Evolutionary conservation across 2,888 invertebrate genomes (phyloP).

Genomic region (Atherix ibis): DNA sequence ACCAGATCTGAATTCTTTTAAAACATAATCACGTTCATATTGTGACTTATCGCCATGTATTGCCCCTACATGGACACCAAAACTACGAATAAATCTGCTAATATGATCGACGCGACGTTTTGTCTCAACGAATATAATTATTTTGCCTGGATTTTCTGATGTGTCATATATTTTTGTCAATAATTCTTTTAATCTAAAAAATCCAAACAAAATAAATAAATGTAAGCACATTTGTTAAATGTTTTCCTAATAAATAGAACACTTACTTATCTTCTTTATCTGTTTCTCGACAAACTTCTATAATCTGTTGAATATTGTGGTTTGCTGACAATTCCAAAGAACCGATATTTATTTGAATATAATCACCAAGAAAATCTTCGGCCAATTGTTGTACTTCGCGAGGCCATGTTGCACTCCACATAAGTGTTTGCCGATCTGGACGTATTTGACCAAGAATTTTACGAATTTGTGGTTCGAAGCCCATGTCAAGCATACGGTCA

Average conservation of each 20-base stretch:
- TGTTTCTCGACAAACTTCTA: conserved; percentile 60
- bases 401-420: conserved; percentile 99
- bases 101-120: conserved; percentile 86
- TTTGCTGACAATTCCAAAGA: conserved; percentile 69
- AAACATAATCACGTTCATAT: conserved; percentile 80
- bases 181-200: conserved; percentile 22
- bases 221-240: conserved; percentile 1
- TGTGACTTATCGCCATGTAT: conserved; percentile 96
- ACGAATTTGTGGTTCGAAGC: conserved; percentile 90
- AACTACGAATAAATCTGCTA: conserved; percentile 61
- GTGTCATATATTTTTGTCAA: conserved; percentile 49
- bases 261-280: conserved; percentile 46
- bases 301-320: conserved; percentile 73
- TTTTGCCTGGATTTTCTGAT: conserved; percentile 66
- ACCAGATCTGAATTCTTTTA: conserved; percentile 73
- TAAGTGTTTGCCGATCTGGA: conserved; percentile 87
- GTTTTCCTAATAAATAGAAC: background rate
- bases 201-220: background rate
- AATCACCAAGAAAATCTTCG: conserved; percentile 78
- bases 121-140: conserved; percentile 90
- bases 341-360: conserved; percentile 80
- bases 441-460: conserved; percentile 87
- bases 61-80: conserved; percentile 65
- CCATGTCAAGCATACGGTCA: conserved; percentile 95
- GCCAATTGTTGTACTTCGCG: conserved; percentile 87